phyloP scores from a whole-genome alignment of 30 jellyfish, hydroid and myxozoan species.

The Hydractinia echinata region DNA sequence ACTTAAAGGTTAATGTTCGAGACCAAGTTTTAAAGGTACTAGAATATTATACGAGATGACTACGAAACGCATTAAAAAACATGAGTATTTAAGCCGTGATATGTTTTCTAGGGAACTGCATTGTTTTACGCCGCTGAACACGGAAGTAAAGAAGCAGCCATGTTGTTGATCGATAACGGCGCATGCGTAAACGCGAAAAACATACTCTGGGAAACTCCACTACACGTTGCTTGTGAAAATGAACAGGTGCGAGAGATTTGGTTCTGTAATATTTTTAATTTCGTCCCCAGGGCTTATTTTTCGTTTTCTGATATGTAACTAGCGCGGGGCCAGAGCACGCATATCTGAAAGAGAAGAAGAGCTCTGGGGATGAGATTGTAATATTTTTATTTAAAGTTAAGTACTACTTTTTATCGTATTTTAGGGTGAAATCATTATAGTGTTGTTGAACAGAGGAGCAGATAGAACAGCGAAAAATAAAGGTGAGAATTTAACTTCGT shows the following conservation, averaged over 20 bases:
- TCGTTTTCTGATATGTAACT: background rate
- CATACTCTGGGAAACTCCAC: conserved; percentile 34
- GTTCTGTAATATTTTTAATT: background rate
- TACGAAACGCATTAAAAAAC: background rate
- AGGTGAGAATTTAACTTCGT: background rate
- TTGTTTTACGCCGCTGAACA: conserved; percentile 37
- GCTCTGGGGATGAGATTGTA: too few species aligned
- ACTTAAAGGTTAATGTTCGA: conserved; percentile 32
- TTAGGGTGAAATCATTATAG: conserved; percentile 28
- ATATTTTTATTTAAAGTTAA: background rate
- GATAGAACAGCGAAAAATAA: conserved; percentile 22
- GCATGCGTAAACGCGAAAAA: conserved; percentile 27
- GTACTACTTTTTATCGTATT: background rate
- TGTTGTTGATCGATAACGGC: conserved; percentile 23
- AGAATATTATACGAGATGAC: background rate
- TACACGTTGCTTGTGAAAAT: conserved; percentile 42
- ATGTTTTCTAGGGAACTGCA: conserved; percentile 19
- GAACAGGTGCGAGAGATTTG: conserved; percentile 8
- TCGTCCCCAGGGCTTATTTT: background rate
- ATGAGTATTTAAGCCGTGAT: background rate
- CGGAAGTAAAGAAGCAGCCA: conserved; percentile 31
- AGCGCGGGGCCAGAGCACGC: too few species aligned
- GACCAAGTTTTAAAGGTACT: conserved; percentile 36
- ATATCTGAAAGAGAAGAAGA: too few species aligned
- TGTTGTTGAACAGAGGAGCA: conserved; percentile 30